phyloP scores from a whole-genome alignment of 2,888 invertebrate species.

The Enchytraeus crypticus region DNA sequence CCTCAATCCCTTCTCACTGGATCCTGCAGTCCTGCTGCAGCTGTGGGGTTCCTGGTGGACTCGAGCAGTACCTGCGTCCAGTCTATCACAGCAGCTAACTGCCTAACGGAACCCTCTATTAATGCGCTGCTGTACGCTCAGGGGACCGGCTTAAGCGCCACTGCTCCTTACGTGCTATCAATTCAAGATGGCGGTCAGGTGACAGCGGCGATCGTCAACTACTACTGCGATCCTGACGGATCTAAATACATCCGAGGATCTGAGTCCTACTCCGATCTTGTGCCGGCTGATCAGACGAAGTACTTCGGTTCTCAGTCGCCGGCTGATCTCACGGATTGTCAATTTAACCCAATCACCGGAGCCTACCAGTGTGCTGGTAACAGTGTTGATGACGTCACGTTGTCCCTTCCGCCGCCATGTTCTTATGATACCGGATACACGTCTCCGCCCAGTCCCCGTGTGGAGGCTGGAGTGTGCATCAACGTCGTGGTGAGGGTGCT shows the following conservation, averaged over 20 bases:
- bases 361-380: conserved; percentile 15
- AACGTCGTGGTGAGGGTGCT: conserved; percentile 38
- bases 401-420: conserved; percentile 27
- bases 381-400: neutral
- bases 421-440: conserved; percentile 31
- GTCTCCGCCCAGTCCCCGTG: conserved; percentile 26
- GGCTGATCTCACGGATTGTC: conserved; percentile 6
- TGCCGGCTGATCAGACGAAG: neutral
- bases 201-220: conserved; percentile 23
- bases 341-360: conserved; percentile 14
- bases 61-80: neutral
- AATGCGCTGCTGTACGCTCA: neutral
- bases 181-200: neutral
- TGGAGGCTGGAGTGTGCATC: conserved; percentile 24
- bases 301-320: conserved; percentile 4
- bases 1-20: neutral
- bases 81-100: neutral
- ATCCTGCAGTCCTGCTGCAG: neutral
- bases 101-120: neutral
- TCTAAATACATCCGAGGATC: conserved; percentile 24
- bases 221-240: conserved; percentile 24
- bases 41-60: neutral
- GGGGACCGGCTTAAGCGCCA: neutral
- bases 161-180: neutral
- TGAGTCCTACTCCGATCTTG: conserved; percentile 25